A percentile compares a stretch with the other conserved stretches of the same genome.
phyloP scores from a whole-genome alignment of 2,888 invertebrate species.

The Candidula unifasciata region DNA sequence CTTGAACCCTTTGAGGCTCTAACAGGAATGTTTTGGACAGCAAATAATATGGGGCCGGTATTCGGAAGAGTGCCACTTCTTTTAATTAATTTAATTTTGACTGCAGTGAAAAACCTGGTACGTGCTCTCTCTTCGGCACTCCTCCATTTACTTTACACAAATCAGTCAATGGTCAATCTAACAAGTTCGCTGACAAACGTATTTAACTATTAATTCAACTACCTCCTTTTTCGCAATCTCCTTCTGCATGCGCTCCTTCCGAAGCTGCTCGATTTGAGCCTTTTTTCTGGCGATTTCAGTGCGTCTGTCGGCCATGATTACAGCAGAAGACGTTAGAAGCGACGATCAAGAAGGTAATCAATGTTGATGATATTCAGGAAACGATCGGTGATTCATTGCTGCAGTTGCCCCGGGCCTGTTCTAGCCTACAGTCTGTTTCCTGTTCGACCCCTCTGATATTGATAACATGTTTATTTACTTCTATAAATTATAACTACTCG shows the following conservation, averaged over 20 bases:
- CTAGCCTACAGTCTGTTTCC: background rate
- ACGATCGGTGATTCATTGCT: conserved; percentile 27
- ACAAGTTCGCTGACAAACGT: too few species aligned
- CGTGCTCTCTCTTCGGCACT: too few species aligned
- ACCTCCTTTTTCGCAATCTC: conserved; percentile 63
- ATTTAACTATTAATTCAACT: background rate
- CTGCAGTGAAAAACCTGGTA: too few species aligned
- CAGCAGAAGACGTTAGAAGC: background rate
- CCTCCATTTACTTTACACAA: too few species aligned
- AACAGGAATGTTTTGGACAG: too few species aligned
- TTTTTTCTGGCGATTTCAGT: conserved; percentile 77
- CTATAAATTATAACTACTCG: background rate
- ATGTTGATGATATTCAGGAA: conserved; percentile 38
- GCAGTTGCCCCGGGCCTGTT: background rate
- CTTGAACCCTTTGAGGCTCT: too few species aligned
- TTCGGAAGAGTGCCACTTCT: too few species aligned
- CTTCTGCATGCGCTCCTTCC: conserved; percentile 75
- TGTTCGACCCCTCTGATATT: background rate
- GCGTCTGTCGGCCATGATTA: conserved; percentile 73
- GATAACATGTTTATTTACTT: background rate
- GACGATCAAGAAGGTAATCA: background rate
- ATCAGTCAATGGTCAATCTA: too few species aligned
- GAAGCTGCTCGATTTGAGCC: conserved; percentile 76
- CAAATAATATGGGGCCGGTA: too few species aligned
- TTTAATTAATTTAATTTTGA: too few species aligned